These are phyloP conservation scores for Cyprinodon tularosa DNA, from an alignment of 2,113 vertebrate species.

Conservation along the genomic window DNA sequence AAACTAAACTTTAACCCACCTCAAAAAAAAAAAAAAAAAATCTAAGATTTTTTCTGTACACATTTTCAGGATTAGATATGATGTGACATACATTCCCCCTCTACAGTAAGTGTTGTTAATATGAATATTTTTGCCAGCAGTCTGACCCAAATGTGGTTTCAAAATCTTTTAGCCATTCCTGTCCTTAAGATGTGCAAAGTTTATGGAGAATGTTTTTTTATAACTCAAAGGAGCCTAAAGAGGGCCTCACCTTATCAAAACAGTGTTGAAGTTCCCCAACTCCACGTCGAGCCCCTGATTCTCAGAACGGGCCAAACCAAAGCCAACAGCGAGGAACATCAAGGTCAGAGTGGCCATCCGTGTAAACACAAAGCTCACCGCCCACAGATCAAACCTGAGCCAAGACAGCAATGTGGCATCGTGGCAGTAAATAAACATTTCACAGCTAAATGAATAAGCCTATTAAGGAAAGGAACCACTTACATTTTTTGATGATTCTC, in stretches of 20 bases:
- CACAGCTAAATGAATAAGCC: background rate
- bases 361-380: slow-evolving; percentile 88
- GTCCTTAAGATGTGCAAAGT: too few species aligned
- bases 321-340: slow-evolving; percentile 92
- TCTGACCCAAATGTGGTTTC: too few species aligned
- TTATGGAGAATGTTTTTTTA: background rate
- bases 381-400: slow-evolving; percentile 92
- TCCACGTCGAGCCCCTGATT: slow-evolving; percentile 88
- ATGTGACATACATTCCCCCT: too few species aligned
- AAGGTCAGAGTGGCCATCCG: slow-evolving; percentile 93
- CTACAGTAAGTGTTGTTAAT: too few species aligned
- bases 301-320: slow-evolving; percentile 89
- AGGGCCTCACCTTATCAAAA: slow-evolving; percentile 86
- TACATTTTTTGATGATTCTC: slow-evolving; percentile 96
- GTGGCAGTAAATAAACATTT: background rate
- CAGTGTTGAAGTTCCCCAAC: slow-evolving; percentile 91
- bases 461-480: slow-evolving; percentile 53
- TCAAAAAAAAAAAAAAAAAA: too few species aligned
- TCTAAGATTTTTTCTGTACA: too few species aligned
- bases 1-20: too few species aligned
- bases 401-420: slow-evolving; percentile 8
- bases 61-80: too few species aligned
- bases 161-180: too few species aligned
- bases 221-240: background rate
- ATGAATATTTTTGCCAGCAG: too few species aligned